Percentiles rank a stretch among this genome's conserved stretches.
Conservation (phyloP, 2,888 invertebrate species). For the Drosophila affinis region DNA sequence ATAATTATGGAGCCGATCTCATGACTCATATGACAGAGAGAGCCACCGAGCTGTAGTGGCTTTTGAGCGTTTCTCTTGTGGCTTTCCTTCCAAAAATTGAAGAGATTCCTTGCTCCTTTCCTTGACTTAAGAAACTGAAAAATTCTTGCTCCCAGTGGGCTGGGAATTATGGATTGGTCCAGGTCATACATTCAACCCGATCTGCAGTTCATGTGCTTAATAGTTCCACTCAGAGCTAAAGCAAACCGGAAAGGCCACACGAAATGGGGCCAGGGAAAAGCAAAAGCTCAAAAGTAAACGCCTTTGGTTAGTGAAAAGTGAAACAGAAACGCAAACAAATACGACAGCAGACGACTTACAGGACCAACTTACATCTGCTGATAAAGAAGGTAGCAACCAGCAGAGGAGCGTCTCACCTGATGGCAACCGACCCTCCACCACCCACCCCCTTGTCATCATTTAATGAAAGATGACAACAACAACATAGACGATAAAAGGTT, state of each 20-base stretch:
- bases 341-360: conserved; percentile 47
- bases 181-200: too few relatives aligned
- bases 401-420: conserved; percentile 25
- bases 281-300: conserved; percentile 59
- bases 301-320: conserved; percentile 71
- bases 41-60: too few relatives aligned
- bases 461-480: conserved; percentile 77
- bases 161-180: neutral
- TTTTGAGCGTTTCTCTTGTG: too few relatives aligned
- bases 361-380: conserved; percentile 77
- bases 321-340: conserved; percentile 76
- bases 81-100: too few relatives aligned
- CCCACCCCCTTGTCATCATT: conserved; percentile 32
- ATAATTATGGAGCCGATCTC: too few relatives aligned
- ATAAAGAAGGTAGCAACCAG: conserved; percentile 67
- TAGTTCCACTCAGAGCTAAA: neutral
- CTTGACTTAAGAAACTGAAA: too few relatives aligned
- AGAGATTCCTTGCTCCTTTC: too few relatives aligned
- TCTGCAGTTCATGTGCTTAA: neutral
- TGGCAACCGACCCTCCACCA: too few relatives aligned
- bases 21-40: too few relatives aligned
- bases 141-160: too few relatives aligned
- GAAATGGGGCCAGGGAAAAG: conserved; percentile 61
- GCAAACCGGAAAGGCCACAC: conserved; percentile 42
- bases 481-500: conserved; percentile 68